phyloP scores from a whole-genome alignment of 2,888 invertebrate species.

The Malthinus seriepunctatus region DNA sequence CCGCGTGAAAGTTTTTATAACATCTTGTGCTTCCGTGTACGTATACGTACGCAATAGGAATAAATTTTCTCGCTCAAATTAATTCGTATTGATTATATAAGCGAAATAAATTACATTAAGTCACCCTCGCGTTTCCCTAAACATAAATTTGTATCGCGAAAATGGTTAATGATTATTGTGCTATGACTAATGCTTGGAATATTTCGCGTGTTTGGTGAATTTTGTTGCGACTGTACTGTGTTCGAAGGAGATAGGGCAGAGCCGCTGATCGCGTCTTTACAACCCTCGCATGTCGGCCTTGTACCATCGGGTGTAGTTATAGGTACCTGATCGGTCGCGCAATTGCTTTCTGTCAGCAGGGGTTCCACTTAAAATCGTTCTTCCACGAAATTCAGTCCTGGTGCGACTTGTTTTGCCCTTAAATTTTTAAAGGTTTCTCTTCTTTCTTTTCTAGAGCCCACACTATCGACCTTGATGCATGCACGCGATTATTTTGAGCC shows the following conservation, averaged over 20 bases:
- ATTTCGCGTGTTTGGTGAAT: slow-evolving; percentile 38
- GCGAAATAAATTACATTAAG: slow-evolving; percentile 9
- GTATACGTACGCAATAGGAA: no score
- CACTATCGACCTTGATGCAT: slow-evolving; percentile 11
- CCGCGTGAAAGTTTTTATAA: no score
- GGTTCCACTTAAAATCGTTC: slow-evolving; percentile 13
- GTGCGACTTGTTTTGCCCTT: slow-evolving; percentile 9
- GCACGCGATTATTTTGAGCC: slow-evolving; percentile 12
- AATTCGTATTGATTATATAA: slow-evolving; percentile 13
- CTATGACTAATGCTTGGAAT: slow-evolving; percentile 39
- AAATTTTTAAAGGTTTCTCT: neutral
- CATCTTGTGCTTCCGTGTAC: no score
- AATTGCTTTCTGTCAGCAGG: slow-evolving; percentile 22
- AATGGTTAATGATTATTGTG: slow-evolving; percentile 20
- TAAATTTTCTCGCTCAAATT: slow-evolving; percentile 3
- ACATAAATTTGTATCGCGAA: slow-evolving; percentile 10
- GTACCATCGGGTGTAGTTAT: slow-evolving; percentile 29
- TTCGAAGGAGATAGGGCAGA: slow-evolving; percentile 23
- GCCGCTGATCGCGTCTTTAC: slow-evolving; percentile 30
- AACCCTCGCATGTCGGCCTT: slow-evolving; percentile 35
- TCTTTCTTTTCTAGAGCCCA: slow-evolving; percentile 2
- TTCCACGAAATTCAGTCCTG: slow-evolving; percentile 6
- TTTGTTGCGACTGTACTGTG: slow-evolving; percentile 36
- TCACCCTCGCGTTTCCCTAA: slow-evolving; percentile 12
- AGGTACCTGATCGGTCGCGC: slow-evolving; percentile 28